phyloP scores from a whole-genome alignment of 2,797 vertebrate genomes.

The Oreochromis grahami region DNA sequence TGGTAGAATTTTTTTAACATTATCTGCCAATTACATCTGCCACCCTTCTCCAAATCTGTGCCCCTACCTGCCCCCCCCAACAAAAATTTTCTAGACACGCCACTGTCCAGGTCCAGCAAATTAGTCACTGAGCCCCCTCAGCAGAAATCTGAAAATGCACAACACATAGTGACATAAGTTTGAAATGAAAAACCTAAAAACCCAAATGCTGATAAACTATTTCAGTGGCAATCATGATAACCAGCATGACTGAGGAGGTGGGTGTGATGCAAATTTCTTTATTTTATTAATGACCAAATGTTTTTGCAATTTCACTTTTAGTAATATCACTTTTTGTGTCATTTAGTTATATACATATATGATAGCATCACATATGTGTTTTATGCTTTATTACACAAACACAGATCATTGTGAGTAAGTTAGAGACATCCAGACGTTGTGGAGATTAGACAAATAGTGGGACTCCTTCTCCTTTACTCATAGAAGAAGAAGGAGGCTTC shows the following conservation, averaged over 20 bases:
- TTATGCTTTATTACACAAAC: not conserved
- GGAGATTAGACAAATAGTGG: not conserved
- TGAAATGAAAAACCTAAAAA: not conserved
- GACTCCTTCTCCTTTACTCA: not conserved
- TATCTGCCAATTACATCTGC: no score
- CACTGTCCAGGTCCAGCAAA: no score
- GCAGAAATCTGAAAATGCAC: not conserved
- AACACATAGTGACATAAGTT: not conserved
- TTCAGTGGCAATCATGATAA: not conserved
- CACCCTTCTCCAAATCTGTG: no score
- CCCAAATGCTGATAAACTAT: not conserved
- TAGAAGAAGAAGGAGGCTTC: not conserved
- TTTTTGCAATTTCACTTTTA: not conserved
- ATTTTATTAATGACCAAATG: not conserved
- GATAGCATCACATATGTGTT: not conserved
- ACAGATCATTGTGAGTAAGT: not conserved
- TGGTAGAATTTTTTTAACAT: no score
- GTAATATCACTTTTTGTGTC: not conserved
- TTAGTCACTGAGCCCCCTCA: not conserved
- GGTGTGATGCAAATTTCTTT: not conserved
- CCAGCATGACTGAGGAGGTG: not conserved
- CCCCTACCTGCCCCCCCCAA: no score
- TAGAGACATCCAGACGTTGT: not conserved
- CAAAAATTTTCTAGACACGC: no score
- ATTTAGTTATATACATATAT: not conserved